Percentiles rank a stretch among this genome's conserved stretches.
Evolutionary conservation across 2,797 vertebrate species (phyloP).

Genomic region (Sphaeramia orbicularis): DNA sequence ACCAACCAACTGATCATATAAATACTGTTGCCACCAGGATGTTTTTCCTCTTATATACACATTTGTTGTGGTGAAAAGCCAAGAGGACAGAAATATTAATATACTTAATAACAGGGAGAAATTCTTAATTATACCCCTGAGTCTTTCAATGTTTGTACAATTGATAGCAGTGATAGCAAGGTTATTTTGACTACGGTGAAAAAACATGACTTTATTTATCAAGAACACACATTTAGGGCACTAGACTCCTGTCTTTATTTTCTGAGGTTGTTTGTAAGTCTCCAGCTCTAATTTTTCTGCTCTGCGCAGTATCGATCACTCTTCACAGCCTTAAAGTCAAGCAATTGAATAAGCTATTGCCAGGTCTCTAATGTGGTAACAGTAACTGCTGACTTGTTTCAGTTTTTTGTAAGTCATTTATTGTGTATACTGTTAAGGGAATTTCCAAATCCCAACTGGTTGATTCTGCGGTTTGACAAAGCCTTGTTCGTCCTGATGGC

Average conservation of each 20-base stretch:
- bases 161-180: too few relatives aligned
- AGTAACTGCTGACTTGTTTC: constrained; percentile 38
- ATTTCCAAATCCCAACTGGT: constrained; percentile 49
- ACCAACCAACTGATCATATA: too few relatives aligned
- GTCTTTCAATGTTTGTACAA: too few relatives aligned
- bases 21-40: too few relatives aligned
- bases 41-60: too few relatives aligned
- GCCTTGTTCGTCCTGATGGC: constrained; percentile 43
- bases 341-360: constrained; percentile 3
- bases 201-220: too few relatives aligned
- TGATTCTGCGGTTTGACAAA: constrained; percentile 30
- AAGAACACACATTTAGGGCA: neutral
- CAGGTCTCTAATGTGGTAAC: constrained; percentile 36
- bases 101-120: too few relatives aligned
- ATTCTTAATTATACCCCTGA: too few relatives aligned
- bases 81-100: too few relatives aligned
- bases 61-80: too few relatives aligned
- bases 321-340: constrained; percentile 9
- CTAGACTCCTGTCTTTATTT: neutral
- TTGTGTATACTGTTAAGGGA: constrained; percentile 38
- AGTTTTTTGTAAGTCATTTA: constrained; percentile 19
- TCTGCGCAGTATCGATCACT: constrained; percentile 32
- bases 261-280: constrained; percentile 14
- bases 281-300: constrained; percentile 19
- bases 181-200: too few relatives aligned